Conservation (phyloP, 2,888 invertebrate genomes). For the Charanyca ferruginea region DNA sequence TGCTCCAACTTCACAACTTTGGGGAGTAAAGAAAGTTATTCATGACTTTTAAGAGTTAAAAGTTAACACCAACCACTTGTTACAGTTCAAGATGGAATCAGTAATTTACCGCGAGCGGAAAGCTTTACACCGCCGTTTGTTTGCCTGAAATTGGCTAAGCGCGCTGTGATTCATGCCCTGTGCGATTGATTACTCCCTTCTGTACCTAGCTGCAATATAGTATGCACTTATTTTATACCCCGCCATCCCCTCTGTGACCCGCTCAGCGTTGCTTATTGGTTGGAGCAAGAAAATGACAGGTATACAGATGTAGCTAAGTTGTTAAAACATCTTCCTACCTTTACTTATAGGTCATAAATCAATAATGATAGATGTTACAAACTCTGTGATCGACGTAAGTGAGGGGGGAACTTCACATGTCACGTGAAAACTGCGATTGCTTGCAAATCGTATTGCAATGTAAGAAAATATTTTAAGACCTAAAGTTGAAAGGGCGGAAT, state of each 20-base stretch:
- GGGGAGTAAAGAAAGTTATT: neutral
- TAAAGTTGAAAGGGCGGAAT: neutral
- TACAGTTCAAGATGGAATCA: neutral
- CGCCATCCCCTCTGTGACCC: slow-evolving; percentile 21
- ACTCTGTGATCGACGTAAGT: slow-evolving; percentile 6
- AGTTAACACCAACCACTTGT: slow-evolving; percentile 45
- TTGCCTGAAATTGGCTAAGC: neutral
- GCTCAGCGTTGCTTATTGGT: slow-evolving; percentile 26
- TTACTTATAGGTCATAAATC: slow-evolving; percentile 9
- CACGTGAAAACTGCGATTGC: neutral
- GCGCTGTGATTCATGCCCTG: slow-evolving; percentile 29
- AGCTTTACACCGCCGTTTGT: neutral
- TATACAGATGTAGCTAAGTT: slow-evolving; percentile 18
- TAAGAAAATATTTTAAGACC: neutral
- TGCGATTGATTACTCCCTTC: slow-evolving; percentile 23
- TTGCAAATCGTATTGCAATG: neutral
- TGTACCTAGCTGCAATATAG: slow-evolving; percentile 23
- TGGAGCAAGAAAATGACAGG: slow-evolving; percentile 24
- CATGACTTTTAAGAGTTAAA: neutral
- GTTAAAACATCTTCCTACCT: slow-evolving; percentile 27
- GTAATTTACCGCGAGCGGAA: slow-evolving; percentile 14
- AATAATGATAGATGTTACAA: neutral
- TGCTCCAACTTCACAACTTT: slow-evolving; percentile 3
- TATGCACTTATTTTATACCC: slow-evolving; percentile 33
- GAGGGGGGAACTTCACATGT: neutral